A percentile compares a stretch with the other conserved stretches of the same genome.
Conservation (phyloP, 2,113 vertebrate species). For the Ptychochromis oligacanthus region DNA sequence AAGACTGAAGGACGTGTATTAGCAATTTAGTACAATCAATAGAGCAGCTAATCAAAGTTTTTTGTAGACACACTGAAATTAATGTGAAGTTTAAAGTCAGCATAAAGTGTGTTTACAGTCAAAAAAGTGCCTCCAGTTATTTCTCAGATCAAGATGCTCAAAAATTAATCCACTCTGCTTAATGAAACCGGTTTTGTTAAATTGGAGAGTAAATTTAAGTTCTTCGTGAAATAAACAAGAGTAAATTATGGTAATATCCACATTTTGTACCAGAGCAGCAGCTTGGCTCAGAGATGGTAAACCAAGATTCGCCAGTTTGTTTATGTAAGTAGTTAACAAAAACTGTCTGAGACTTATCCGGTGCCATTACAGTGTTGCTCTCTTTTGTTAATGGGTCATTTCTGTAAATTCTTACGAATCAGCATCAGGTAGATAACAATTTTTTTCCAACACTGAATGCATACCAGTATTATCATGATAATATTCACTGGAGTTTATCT, state of each 20-base stretch:
- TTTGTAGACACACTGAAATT: neutral
- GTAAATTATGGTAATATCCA: slow-evolving; percentile 30
- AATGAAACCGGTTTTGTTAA: slow-evolving; percentile 46
- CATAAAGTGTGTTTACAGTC: slow-evolving; percentile 49
- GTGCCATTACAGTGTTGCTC: neutral
- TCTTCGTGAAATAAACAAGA: slow-evolving; percentile 39
- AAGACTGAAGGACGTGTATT: slow-evolving; percentile 9
- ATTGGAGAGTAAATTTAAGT: slow-evolving; percentile 18
- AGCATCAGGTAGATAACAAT: neutral
- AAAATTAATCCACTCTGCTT: slow-evolving; percentile 61
- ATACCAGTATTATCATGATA: slow-evolving; percentile 13
- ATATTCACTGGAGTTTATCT: slow-evolving; percentile 9
- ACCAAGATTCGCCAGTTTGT: slow-evolving; percentile 4
- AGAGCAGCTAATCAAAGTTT: neutral
- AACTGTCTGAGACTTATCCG: neutral
- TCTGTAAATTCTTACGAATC: neutral
- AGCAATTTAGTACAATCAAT: slow-evolving; percentile 24
- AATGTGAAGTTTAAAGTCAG: slow-evolving; percentile 17
- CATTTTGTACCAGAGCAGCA: slow-evolving; percentile 20
- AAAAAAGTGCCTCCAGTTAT: slow-evolving; percentile 37
- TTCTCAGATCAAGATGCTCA: slow-evolving; percentile 46
- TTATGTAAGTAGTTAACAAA: neutral
- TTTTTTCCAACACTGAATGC: slow-evolving; percentile 7
- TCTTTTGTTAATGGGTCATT: neutral
- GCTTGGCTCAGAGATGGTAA: slow-evolving; percentile 26